A percentile compares a stretch with the other conserved stretches of the same genome.
Evolutionary conservation across 2,888 invertebrate species (phyloP).

Genomic region (Stenodera caucasica): DNA sequence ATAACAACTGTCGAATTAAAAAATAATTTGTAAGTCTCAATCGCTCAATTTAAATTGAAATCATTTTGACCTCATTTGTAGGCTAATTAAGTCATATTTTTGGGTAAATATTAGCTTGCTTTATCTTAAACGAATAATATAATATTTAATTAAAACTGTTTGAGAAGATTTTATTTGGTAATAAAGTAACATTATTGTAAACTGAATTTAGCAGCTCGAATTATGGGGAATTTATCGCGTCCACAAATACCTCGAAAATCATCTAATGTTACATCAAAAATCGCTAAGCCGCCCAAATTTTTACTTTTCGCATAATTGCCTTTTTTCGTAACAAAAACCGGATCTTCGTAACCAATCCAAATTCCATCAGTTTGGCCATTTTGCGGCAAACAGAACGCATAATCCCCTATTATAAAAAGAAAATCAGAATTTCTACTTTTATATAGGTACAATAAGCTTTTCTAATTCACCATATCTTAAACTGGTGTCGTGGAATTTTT

Average conservation of each 20-base stretch:
- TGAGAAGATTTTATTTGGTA: background rate
- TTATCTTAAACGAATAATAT: background rate
- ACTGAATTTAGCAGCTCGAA: background rate
- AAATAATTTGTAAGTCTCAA: background rate
- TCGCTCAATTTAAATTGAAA: background rate
- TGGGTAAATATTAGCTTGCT: background rate
- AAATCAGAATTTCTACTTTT: background rate
- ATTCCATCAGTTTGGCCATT: background rate
- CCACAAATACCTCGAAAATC: background rate
- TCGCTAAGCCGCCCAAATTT: background rate
- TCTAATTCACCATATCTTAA: background rate
- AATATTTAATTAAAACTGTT: background rate
- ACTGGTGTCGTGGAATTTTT: background rate
- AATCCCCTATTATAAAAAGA: background rate
- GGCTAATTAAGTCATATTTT: background rate
- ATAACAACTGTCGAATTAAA: background rate
- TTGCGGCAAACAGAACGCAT: slow-evolving; percentile 1
- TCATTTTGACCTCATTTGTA: background rate
- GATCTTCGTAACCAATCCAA: slow-evolving; percentile 4
- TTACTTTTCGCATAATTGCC: background rate
- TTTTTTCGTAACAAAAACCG: background rate
- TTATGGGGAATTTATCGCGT: background rate
- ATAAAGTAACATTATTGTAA: background rate
- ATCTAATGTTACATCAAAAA: background rate
- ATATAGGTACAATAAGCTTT: background rate